These are phyloP conservation scores for Meteorus colon DNA, from an alignment of 2,888 invertebrate genomes.

Conservation along the genomic window DNA sequence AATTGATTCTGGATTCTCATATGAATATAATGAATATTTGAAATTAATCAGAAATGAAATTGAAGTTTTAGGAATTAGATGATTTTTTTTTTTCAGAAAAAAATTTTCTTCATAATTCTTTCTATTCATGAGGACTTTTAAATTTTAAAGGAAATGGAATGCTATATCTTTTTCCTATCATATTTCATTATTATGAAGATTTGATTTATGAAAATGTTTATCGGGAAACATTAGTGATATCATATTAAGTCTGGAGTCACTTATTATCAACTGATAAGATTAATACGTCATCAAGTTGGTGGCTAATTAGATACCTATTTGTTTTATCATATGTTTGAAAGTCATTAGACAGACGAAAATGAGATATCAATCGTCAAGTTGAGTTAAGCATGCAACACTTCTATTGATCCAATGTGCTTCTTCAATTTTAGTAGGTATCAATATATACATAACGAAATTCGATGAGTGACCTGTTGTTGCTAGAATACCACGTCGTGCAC, in stretches of 20 bases:
- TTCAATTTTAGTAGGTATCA: conserved; percentile 77
- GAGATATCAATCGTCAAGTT: conserved; percentile 78
- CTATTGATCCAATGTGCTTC: conserved; percentile 87
- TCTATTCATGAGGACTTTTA: no score
- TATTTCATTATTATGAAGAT: neutral
- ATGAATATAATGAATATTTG: no score
- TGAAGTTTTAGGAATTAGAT: no score
- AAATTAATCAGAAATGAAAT: no score
- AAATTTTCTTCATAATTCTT: no score
- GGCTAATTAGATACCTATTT: neutral
- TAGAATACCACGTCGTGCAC: conserved; percentile 83
- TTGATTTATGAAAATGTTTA: no score
- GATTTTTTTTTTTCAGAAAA: no score
- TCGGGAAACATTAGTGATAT: no score
- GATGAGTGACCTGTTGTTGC: conserved; percentile 90
- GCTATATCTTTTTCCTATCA: neutral
- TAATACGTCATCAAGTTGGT: neutral
- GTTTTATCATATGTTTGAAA: neutral
- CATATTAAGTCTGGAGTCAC: no score
- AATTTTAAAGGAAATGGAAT: no score
- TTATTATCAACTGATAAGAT: no score
- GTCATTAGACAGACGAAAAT: neutral
- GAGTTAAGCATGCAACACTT: conserved; percentile 86
- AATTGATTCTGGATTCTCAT: no score
- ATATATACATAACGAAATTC: conserved; percentile 86